A percentile compares a stretch with the other conserved stretches of the same genome.
These are phyloP conservation scores for Porphyrio hochstetteri DNA, from an alignment of 2,113 vertebrate species.

Conservation along the genomic window DNA sequence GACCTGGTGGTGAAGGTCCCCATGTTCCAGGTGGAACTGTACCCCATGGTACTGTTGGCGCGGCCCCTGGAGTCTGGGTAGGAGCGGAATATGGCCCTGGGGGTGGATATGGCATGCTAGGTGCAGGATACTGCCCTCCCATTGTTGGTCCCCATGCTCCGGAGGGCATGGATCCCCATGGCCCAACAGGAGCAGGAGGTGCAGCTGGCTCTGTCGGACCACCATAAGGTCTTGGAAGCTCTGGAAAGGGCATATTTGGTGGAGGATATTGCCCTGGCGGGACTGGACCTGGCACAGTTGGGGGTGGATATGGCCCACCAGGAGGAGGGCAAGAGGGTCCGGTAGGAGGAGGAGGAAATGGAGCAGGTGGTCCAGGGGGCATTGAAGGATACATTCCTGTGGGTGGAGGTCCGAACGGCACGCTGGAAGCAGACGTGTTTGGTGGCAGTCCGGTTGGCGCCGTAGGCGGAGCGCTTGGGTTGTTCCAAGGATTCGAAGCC, in stretches of 20 bases:
- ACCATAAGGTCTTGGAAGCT: conserved; percentile 79
- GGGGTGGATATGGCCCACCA: conserved; percentile 75
- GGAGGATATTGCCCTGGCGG: conserved; percentile 79
- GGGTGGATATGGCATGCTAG: conserved; percentile 80
- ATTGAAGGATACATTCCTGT: conserved; percentile 82
- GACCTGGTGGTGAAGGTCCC: conserved; percentile 78
- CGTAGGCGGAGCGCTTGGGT: conserved; percentile 73
- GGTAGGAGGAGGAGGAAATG: conserved; percentile 78
- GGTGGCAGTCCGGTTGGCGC: conserved; percentile 75
- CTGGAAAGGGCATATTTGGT: conserved; percentile 80
- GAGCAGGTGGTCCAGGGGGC: conserved; percentile 79
- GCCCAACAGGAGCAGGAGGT: conserved; percentile 77
- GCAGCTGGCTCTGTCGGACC: conserved; percentile 77
- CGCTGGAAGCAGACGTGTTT: conserved; percentile 67
- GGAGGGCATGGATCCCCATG: conserved; percentile 80
- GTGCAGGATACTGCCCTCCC: conserved; percentile 80
- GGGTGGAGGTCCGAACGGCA: conserved; percentile 80
- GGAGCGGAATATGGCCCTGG: conserved; percentile 78
- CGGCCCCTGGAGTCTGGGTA: conserved; percentile 76
- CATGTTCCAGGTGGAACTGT: conserved; percentile 80
- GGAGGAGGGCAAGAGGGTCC: conserved; percentile 77
- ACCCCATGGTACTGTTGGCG: conserved; percentile 79
- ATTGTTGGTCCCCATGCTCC: conserved; percentile 80
- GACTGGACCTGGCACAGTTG: conserved; percentile 75
- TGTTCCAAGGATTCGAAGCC: conserved; percentile 76